Evolutionary conservation across 2,113 vertebrate genomes (phyloP).

Genomic region (Raja brachyura): DNA sequence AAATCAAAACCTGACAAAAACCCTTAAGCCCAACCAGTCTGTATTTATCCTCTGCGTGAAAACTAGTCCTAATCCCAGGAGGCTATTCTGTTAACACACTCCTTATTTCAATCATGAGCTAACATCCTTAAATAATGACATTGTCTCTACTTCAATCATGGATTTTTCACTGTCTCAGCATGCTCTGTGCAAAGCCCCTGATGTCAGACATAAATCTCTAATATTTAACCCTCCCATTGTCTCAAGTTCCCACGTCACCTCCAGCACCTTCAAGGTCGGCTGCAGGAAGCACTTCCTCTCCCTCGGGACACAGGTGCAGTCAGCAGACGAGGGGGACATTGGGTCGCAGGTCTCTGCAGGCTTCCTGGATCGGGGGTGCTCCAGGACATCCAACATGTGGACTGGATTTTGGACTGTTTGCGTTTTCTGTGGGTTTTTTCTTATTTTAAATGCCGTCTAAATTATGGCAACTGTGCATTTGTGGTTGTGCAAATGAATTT

Average conservation of each 20-base stretch:
- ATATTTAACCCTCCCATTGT: not conserved
- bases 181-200: not conserved
- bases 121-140: not conserved
- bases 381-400: too few relatives aligned
- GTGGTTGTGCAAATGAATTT: too few relatives aligned
- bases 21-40: not conserved
- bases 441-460: too few relatives aligned
- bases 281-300: too few relatives aligned
- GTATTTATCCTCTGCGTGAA: not conserved
- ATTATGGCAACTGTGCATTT: too few relatives aligned
- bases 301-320: too few relatives aligned
- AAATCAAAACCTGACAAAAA: not conserved
- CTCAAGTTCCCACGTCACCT: not conserved
- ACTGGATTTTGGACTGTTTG: too few relatives aligned
- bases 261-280: too few relatives aligned
- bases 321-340: too few relatives aligned
- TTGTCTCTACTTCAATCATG: not conserved
- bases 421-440: too few relatives aligned
- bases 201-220: not conserved
- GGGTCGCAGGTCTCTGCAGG: too few relatives aligned
- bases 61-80: not conserved
- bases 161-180: not conserved
- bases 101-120: not conserved
- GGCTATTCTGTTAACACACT: not conserved
- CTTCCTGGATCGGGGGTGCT: too few relatives aligned